These are phyloP conservation scores for Todus mexicanus DNA, from an alignment of 2,797 vertebrate species.

Conservation along the genomic window DNA sequence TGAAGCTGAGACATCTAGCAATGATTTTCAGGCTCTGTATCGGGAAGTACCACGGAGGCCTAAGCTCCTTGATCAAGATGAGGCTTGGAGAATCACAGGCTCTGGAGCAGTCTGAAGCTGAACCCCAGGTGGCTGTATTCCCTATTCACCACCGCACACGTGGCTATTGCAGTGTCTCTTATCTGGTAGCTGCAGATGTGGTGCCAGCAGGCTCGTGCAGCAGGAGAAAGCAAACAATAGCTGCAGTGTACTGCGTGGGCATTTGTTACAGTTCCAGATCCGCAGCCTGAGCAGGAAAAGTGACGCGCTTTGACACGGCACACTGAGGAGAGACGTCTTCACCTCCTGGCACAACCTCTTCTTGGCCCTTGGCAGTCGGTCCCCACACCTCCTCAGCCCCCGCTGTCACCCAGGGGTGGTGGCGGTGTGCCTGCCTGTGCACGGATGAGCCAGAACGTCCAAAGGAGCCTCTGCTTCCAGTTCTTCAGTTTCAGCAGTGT, in stretches of 20 bases:
- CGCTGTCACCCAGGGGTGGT: not conserved
- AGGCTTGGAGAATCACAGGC: not conserved
- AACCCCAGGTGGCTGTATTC: not conserved
- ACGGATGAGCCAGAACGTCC: accelerated
- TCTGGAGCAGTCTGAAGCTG: not conserved
- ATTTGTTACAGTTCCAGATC: not conserved
- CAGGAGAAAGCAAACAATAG: not conserved
- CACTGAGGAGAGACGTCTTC: not conserved
- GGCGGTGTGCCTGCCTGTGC: not conserved
- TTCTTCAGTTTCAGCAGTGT: not conserved
- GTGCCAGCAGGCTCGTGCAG: not conserved
- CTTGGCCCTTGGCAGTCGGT: not conserved
- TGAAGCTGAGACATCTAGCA: not conserved
- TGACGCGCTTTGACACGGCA: not conserved
- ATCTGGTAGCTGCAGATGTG: not conserved
- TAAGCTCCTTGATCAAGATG: not conserved
- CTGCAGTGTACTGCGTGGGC: not conserved
- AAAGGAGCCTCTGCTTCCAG: not conserved
- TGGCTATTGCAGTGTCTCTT: not conserved
- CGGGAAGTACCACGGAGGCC: accelerated
- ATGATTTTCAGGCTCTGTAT: not conserved
- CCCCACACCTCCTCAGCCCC: not conserved
- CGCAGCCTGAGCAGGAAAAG: not conserved
- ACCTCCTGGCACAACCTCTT: not conserved
- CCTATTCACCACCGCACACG: not conserved